Conservation (phyloP, 2,888 invertebrate species). For the Torymus texanus region DNA sequence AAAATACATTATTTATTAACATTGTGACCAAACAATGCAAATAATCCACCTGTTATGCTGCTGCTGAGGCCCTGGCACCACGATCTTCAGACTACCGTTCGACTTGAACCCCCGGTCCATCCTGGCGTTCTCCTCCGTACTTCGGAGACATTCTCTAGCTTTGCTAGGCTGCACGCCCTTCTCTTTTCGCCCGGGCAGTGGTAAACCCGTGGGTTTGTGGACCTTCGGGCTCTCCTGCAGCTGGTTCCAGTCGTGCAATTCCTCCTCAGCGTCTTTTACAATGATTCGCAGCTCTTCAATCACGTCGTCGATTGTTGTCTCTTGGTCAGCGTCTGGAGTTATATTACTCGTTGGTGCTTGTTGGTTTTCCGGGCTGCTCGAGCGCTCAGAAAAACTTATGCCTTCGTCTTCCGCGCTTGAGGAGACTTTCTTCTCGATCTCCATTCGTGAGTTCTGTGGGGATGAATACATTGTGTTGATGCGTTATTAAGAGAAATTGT, state of each 20-base stretch:
- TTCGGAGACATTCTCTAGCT: conserved; percentile 69
- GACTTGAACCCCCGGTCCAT: conserved; percentile 43
- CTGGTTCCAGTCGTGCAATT: conserved; percentile 73
- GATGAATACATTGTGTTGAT: no score
- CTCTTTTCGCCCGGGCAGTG: no score
- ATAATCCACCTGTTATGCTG: conserved; percentile 53
- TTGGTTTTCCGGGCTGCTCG: conserved; percentile 83
- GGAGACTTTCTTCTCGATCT: conserved; percentile 72
- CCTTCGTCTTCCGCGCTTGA: conserved; percentile 92
- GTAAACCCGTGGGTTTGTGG: conserved; percentile 31
- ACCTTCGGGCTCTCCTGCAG: conserved; percentile 52
- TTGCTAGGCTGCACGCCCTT: conserved; percentile 62
- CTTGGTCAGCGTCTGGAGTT: conserved; percentile 80
- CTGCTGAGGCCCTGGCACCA: conserved; percentile 74
- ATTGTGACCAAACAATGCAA: no score
- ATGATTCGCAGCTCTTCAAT: conserved; percentile 90
- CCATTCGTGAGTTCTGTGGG: conserved; percentile 27
- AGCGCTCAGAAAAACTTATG: conserved; percentile 89
- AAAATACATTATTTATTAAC: no score
- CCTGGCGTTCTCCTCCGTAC: conserved; percentile 75
- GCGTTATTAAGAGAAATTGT: no score
- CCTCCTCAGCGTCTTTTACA: conserved; percentile 88
- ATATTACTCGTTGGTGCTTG: conserved; percentile 78
- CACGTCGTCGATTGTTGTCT: conserved; percentile 91
- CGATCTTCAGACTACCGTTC: conserved; percentile 76